Evolutionary conservation across 1,140 invertebrate genomes (phyloP), one percentile per base, ranked within the genome.

Genomic region (Drosophila burlai): DNA sequence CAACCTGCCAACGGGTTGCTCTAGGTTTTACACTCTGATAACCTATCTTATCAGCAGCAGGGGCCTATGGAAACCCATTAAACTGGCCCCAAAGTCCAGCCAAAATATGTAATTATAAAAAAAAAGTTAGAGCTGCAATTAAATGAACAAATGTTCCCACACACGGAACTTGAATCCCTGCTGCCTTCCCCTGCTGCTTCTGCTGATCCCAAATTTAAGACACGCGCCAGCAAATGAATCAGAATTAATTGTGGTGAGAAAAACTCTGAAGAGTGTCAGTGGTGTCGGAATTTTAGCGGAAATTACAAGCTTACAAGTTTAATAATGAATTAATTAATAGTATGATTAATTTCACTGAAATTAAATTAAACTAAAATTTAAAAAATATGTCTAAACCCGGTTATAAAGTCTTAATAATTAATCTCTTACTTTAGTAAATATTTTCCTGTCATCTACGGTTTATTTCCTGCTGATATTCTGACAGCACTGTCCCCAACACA

Each of bases 211-310:
- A 58, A 38, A 24, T 42, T 34, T 31, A 11, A 26, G 69, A 72
- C 69, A 73, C 71, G 71, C 71, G 67, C 71, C 38, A 34, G 2
- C 16, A 61, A 74, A 38, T 74, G 71, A 74, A 38, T 74, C 71
- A 61, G 54, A 74, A 43, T 61, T 74, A 61, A 74, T 73, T 61
- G 46, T n/a, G 18, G 29, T 38, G 55, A 60, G 63, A 60, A 66
- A 55, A 55, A 55, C 8, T 15, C 34, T 24, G 4, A 55, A 15
- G 0, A 26, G 54, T 16, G 36, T 16, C 34, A 40, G 54, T 57
- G 54, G 16, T 57, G 54, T 13, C 2, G 21, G 21, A 3, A 55
- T 55, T 24, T 55, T 7, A 55, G 8, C 4, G 34, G 36, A 40
- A 55, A 40, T 36, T n/a, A 31, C 31, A 16, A 10, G 15, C 16